These are phyloP conservation scores for Bombus ignitus DNA, from an alignment of 1,140 invertebrate species.

Conservation along the genomic window DNA sequence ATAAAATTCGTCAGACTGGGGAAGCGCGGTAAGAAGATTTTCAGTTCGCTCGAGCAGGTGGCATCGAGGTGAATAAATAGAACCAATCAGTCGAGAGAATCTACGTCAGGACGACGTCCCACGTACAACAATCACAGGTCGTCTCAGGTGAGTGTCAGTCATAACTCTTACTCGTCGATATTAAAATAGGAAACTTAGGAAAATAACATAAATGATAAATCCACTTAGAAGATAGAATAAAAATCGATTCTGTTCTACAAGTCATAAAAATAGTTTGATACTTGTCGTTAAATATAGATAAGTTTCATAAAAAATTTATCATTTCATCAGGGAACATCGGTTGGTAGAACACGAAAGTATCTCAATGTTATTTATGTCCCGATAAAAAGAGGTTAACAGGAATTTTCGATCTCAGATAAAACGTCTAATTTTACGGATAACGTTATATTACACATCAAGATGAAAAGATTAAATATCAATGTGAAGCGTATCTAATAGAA, in stretches of 20 bases:
- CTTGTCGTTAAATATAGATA: too few relatives aligned
- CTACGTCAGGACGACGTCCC: conserved; percentile 75
- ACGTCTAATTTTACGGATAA: neutral
- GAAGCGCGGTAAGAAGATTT: conserved; percentile 1
- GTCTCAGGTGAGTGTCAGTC: conserved; percentile 68
- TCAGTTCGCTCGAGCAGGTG: conserved; percentile 53
- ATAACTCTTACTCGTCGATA: conserved; percentile 1
- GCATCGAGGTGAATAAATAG: conserved; percentile 59
- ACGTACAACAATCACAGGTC: conserved; percentile 74
- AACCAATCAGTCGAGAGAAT: conserved; percentile 42
- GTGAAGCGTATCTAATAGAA: neutral
- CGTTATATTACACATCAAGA: neutral
- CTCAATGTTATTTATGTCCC: too few relatives aligned
- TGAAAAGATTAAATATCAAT: neutral
- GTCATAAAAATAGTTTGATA: too few relatives aligned
- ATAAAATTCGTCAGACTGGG: conserved; percentile 8
- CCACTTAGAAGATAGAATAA: too few relatives aligned
- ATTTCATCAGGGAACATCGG: neutral
- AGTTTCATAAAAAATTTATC: too few relatives aligned
- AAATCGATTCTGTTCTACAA: too few relatives aligned
- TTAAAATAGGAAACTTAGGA: neutral
- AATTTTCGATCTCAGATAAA: neutral
- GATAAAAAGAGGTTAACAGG: neutral
- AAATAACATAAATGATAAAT: conserved; percentile 51
- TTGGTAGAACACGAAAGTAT: neutral